These are phyloP conservation scores for Tinamus major DNA, from an alignment of 2,797 vertebrate genomes.

Conservation along the genomic window DNA sequence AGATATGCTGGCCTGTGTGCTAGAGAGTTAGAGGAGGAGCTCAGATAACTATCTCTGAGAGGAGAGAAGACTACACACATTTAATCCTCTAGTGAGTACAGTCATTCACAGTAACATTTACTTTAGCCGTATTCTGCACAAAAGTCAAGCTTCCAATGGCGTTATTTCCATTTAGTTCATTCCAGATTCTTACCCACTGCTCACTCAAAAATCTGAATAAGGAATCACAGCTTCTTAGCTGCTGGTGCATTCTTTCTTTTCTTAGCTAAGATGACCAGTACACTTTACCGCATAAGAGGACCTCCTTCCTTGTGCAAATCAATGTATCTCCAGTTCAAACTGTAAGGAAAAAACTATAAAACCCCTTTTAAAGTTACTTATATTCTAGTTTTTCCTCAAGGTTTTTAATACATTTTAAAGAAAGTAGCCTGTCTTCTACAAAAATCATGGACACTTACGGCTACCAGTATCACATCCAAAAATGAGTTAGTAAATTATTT, in stretches of 20 bases:
- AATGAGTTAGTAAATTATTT: background rate
- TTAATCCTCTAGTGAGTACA: background rate
- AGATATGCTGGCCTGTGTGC: background rate
- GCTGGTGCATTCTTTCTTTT: background rate
- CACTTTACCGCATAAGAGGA: background rate
- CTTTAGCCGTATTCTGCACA: background rate
- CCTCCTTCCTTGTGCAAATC: background rate
- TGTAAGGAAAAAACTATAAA: background rate
- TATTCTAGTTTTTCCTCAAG: background rate
- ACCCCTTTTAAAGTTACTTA: background rate
- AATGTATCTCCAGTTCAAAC: background rate
- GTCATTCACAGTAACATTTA: background rate
- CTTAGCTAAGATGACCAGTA: background rate
- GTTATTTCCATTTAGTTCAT: background rate
- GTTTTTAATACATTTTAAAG: background rate
- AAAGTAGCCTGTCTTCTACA: background rate
- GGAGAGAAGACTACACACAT: background rate
- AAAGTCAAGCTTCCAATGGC: background rate
- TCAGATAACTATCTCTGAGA: background rate
- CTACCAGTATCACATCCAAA: background rate
- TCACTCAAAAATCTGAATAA: background rate
- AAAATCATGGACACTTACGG: background rate
- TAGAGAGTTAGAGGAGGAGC: background rate
- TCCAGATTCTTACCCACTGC: slow-evolving; percentile 10
- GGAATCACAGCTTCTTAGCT: background rate